Base-by-base conservation (phyloP, 2,888 invertebrate species). In the Ariolimax columbianus region DNA sequence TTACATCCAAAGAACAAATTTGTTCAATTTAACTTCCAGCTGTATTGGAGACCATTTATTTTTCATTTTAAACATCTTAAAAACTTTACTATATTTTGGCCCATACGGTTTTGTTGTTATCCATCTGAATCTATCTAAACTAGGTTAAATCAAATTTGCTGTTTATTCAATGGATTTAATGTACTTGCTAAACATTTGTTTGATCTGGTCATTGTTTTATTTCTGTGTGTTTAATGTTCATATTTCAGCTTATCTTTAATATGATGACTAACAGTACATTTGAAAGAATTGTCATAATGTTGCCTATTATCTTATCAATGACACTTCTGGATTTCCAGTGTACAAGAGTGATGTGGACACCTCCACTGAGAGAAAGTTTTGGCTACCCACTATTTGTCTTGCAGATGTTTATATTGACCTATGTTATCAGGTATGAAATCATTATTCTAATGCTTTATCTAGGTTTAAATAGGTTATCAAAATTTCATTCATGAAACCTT, bases 311-410 rank as follows among this genome's bases (percentile, higher is more conserved):
- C n/a, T 19, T 40, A 38, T 47, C 55, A 2, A n/a, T 23, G 59
- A n/a, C 6, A 63, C 59, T 33, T 73, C 79, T 90, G 88, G 14
- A 63, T 63, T n/a, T n/a, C 23, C 89, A 94, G 93, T 92, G 92
- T 77, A 97, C 97, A 0, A 95, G 97, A 77, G 97, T 97, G 6
- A 97, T 97, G 91, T 97, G 97, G 96, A 96, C 97, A 0, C 97
- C 98, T 0, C 96, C 97, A 68, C 95, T 97, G 77, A 94, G 98
- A 40, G 98, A 98, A 94, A 97, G 97, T 92, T 97, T 97, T 92
- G 97, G 97, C 0, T 97, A 96, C 91, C 98, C 98, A 0, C 95
- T 97, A 68, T 95, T 97, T 87, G 95, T 97, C 30, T 94, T 96
- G 82, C 97, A 98, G 93, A 96, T 96, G 94, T 96, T 96, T 90